Evolutionary conservation across 2,797 vertebrate species (phyloP).

Genomic region (Glossophaga mutica): DNA sequence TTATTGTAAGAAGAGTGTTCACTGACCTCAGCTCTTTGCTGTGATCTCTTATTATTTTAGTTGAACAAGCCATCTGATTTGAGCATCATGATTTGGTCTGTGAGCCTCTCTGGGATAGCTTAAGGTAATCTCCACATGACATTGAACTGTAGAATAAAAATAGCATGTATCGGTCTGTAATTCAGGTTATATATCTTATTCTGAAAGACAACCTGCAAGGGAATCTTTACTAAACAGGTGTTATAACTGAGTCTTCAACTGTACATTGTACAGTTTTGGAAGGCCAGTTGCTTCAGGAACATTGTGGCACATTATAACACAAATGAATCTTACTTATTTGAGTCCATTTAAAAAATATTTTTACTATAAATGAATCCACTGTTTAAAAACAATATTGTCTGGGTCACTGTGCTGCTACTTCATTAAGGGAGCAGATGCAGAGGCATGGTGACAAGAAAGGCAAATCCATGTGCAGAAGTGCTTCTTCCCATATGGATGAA

Average conservation of each 20-base stretch:
- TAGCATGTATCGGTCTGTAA: background rate
- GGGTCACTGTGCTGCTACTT: background rate
- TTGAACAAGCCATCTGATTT: background rate
- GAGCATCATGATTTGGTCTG: background rate
- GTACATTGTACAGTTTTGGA: background rate
- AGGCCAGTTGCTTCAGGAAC: background rate
- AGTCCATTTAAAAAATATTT: background rate
- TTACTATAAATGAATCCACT: background rate
- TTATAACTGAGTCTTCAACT: background rate
- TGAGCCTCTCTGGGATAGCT: background rate
- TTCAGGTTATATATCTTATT: background rate
- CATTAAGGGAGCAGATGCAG: background rate
- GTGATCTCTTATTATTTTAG: background rate
- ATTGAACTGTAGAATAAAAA: background rate
- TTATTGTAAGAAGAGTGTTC: background rate
- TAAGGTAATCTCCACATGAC: background rate
- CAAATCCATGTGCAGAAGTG: background rate
- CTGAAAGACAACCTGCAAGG: background rate
- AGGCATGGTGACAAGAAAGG: background rate
- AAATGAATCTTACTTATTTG: background rate
- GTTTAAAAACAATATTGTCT: background rate
- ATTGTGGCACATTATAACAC: background rate
- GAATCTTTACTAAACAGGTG: background rate
- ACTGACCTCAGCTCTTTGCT: background rate
- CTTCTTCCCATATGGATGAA: background rate